Base-by-base conservation (phyloP, 2,113 vertebrate genomes). In the Cygnus buccinator region DNA sequence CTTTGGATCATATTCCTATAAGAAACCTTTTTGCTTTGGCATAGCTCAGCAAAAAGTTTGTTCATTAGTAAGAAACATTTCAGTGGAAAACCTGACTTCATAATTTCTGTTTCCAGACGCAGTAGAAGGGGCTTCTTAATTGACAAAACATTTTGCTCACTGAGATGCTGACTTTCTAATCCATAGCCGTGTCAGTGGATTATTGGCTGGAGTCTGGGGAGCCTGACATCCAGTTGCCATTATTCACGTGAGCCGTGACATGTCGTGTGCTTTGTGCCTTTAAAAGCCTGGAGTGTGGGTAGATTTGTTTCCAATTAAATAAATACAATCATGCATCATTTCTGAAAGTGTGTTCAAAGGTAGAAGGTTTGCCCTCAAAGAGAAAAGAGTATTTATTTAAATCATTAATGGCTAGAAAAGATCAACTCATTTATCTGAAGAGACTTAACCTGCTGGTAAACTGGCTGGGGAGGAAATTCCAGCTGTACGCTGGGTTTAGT, bases 261-360 rank as follows among this genome's bases (percentile, higher is more conserved):
- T 35, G 33, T 31, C 17, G 11, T 78, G 10, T 66, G 46, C 57
- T 67, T 77, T 74, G 23, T 83, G 55, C n/a, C 61, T 80, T 76
- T 79, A 59, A 86, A 86, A 91, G 39, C 48, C 76, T 65, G 13
- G 31, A 61, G 28, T 13, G 5, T 50, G 41, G n/a, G 44, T 44
- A 77, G 78, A 59, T 93, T 91, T 87, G 70, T 91, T 89, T 89
- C 46, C 82, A 71, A 33, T 93, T 74, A 87, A 84, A 78, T 67
- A 78, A 91, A 87, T 93, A 73, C 23, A 78, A 25, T 71, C 84
- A 71, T 48, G n/a, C 61, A 23, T 67, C 16, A 70, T 84, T 74
- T 74, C 62, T 70, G 62, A 77, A 93, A 82, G 44, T 33, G 31
- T 65, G 6, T 48, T 94, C 52, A 75, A 67, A 67, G 59, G 35